Evolutionary conservation across 2,113 vertebrate genomes (phyloP).

Genomic region (Atractosteus spatula): DNA sequence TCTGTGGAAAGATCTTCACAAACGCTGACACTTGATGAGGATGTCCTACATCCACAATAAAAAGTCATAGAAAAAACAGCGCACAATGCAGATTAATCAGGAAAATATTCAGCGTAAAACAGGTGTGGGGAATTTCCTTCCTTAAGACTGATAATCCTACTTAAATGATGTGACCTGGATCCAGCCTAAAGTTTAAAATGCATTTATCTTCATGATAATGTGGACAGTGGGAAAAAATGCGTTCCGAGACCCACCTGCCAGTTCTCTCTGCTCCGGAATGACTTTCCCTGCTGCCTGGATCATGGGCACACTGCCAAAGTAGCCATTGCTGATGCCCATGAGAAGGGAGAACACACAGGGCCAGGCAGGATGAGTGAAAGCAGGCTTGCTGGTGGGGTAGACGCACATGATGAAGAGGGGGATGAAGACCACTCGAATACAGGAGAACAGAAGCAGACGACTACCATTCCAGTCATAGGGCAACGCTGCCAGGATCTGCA

Average conservation of each 20-base stretch:
- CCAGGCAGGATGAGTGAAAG: slow-evolving; percentile 91
- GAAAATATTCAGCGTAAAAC: no score
- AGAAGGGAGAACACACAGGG: slow-evolving; percentile 93
- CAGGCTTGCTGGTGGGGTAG: slow-evolving; percentile 75
- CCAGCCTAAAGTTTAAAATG: no score
- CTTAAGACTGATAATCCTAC: no score
- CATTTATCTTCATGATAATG: no score
- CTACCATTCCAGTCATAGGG: slow-evolving; percentile 87
- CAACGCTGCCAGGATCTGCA: slow-evolving; percentile 89
- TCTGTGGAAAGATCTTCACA: no score
- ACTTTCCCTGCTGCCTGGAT: slow-evolving; percentile 92
- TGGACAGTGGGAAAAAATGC: no score
- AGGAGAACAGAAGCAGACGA: slow-evolving; percentile 86
- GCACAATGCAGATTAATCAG: no score
- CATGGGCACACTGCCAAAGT: slow-evolving; percentile 96
- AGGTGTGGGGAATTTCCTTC: no score
- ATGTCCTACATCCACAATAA: no score
- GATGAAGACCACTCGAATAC: slow-evolving; percentile 88
- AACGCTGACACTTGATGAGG: no score
- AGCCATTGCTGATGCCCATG: slow-evolving; percentile 95
- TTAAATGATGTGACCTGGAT: no score
- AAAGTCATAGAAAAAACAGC: no score
- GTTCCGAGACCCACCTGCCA: slow-evolving; percentile 76
- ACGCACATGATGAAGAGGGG: slow-evolving; percentile 96
- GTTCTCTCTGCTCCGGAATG: slow-evolving; percentile 85